phyloP scores from a whole-genome alignment of 2,797 vertebrate species.

The Limnodromus scolopaceus region DNA sequence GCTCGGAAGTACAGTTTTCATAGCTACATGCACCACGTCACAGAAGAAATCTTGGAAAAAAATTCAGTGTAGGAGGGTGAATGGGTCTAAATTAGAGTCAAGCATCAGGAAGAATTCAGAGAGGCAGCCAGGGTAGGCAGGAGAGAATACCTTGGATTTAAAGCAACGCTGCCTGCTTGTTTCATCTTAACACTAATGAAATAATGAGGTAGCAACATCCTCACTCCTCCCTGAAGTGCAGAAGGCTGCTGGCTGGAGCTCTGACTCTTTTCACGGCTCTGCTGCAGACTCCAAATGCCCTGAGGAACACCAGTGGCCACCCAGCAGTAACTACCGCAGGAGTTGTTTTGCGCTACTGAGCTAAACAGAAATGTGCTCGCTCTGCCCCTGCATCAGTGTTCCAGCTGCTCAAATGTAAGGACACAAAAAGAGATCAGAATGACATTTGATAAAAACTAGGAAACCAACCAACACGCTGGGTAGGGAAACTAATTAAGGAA shows the following conservation, averaged over 20 bases:
- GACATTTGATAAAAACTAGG: not conserved
- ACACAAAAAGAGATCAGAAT: not conserved
- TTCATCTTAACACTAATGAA: not conserved
- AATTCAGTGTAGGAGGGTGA: not conserved
- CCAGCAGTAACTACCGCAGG: not conserved
- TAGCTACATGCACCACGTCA: not conserved
- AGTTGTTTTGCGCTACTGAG: not conserved
- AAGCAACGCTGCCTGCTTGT: fast-evolving
- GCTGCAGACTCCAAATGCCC: not conserved
- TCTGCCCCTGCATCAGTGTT: not conserved
- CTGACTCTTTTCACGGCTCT: not conserved
- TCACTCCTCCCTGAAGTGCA: fast-evolving
- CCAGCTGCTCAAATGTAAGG: not conserved
- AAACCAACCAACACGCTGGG: not conserved
- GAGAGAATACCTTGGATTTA: not conserved
- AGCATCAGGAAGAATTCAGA: not conserved
- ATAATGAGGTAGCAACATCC: not conserved
- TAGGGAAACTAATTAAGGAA: not conserved
- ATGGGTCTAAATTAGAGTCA: not conserved
- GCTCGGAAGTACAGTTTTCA: not conserved
- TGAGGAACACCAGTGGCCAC: not conserved
- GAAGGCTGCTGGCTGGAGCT: not conserved
- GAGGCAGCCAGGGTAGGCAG: not conserved
- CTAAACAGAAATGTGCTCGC: not conserved
- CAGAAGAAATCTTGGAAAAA: not conserved